Conservation (phyloP, 2,888 invertebrate species). For the Liposcelis brunnea region DNA sequence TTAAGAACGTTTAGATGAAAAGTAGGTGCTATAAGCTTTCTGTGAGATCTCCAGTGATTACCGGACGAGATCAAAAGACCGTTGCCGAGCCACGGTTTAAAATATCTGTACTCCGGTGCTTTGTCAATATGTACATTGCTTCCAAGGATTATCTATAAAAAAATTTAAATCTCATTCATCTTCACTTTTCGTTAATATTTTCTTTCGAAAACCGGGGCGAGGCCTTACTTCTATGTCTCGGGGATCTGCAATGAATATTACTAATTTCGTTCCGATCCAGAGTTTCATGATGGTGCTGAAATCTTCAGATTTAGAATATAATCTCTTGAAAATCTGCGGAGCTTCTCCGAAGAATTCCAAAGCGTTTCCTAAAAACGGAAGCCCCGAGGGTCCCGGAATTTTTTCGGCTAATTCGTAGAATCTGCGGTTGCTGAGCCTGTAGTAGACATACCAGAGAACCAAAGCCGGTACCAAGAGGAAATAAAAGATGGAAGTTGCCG, state of each 20-base stretch:
- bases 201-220: too few species aligned
- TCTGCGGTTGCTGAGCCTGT: conserved; percentile 28
- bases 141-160: conserved; percentile 21
- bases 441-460: conserved; percentile 54
- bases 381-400: conserved; percentile 52
- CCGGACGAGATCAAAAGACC: conserved; percentile 27
- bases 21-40: conserved; percentile 72
- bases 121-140: conserved; percentile 26
- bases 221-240: conserved; percentile 22
- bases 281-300: conserved; percentile 43
- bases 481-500: conserved; percentile 51
- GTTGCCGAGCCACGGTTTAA: conserved; percentile 28
- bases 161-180: neutral
- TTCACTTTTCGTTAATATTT: too few species aligned
- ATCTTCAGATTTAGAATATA: conserved; percentile 35
- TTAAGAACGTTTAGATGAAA: conserved; percentile 77
- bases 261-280: conserved; percentile 60
- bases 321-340: conserved; percentile 38
- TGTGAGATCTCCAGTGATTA: conserved; percentile 63
- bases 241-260: conserved; percentile 22
- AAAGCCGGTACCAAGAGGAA: conserved; percentile 53
- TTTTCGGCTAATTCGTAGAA: conserved; percentile 49
- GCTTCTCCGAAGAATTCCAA: conserved; percentile 44
- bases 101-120: conserved; percentile 24
- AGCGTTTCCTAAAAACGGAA: conserved; percentile 58